Base-by-base conservation (phyloP, 1,140 invertebrate genomes). In the Ylistrum balloti region DNA sequence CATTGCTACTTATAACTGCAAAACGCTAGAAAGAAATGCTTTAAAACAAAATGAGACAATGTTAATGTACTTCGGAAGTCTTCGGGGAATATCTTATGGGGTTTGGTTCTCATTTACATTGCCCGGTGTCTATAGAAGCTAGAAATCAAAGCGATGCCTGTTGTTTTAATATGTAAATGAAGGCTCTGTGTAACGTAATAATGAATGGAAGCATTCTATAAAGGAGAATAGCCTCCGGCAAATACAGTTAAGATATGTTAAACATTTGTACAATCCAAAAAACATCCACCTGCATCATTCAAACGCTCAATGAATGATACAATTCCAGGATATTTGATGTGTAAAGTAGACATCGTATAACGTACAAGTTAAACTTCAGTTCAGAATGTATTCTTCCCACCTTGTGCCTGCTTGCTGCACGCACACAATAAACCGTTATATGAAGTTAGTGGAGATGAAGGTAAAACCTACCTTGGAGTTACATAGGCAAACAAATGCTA, bases 131-230 rank as follows among this genome's bases (percentile, higher is more conserved):
- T 28, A 74, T 17, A 28, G 22, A 74, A 74, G 56, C 56, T n/a
- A 9, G 56, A 74, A 28, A n/a, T 11, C 56, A 17, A 74, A 74
- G 5, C 28, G 56, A 74, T 74, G 28, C n/a, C n/a, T 74, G n/a
- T 74, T 74, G 56, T 74, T 74, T 74, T 74, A 74, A 74, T 74
- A 74, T 74, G 56, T 28, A 74, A 74, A 74, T 74, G 41, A 74
- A 74, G 56, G 22, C n/a, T 74, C 56, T 74, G 56, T 74, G 56
- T 74, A 74, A 74, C 9, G 1, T 74, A 28, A n/a, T 17, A 28
- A 11, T 74, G n/a, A 74, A 74, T 74, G 56, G 56, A 28, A 74
- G 56, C 3, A 74, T n/a, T 28, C 22, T 17, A 74, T 74, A 74
- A 74, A 74, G 13, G 13, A 13, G n/a, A 74, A 28, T 74, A 74